A percentile compares a stretch with the other conserved stretches of the same genome.
Conservation (phyloP, 2,797 vertebrate species). For the Xiphophorus birchmanni region DNA sequence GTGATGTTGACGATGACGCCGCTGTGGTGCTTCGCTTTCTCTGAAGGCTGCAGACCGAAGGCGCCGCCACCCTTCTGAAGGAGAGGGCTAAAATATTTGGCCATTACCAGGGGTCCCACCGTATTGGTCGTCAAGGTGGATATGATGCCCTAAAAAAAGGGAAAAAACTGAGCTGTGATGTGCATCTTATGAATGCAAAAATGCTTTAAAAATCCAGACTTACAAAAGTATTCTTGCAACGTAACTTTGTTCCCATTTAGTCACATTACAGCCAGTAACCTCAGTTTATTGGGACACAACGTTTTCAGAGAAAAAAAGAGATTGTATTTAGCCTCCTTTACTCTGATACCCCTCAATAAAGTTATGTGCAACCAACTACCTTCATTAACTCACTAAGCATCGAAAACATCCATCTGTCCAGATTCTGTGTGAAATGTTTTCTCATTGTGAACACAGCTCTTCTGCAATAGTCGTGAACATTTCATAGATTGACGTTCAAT, state of each 20-base stretch:
- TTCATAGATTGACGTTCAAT: background rate
- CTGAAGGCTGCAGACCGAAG: conserved; percentile 71
- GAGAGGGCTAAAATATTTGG: conserved; percentile 78
- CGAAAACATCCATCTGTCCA: too few species aligned
- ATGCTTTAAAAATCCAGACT: background rate
- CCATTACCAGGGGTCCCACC: conserved; percentile 75
- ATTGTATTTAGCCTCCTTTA: background rate
- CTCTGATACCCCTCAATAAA: background rate
- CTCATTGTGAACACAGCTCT: too few species aligned
- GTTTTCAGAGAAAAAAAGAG: background rate
- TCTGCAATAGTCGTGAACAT: too few species aligned
- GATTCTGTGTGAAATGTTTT: too few species aligned
- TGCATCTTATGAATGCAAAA: background rate
- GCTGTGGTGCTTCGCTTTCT: conserved; percentile 72
- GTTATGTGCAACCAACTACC: background rate
- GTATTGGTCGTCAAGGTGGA: conserved; percentile 74
- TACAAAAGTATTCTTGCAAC: background rate
- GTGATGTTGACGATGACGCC: conserved; percentile 76
- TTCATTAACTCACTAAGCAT: too few species aligned
- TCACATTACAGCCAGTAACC: background rate
- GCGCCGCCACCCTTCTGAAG: conserved; percentile 73
- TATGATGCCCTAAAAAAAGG: conserved; percentile 63
- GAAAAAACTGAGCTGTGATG: background rate
- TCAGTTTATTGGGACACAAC: background rate
- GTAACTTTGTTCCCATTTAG: background rate